Evolutionary conservation across 1,140 invertebrate genomes (phyloP).

Genomic region (Geopemphigus sp.): DNA sequence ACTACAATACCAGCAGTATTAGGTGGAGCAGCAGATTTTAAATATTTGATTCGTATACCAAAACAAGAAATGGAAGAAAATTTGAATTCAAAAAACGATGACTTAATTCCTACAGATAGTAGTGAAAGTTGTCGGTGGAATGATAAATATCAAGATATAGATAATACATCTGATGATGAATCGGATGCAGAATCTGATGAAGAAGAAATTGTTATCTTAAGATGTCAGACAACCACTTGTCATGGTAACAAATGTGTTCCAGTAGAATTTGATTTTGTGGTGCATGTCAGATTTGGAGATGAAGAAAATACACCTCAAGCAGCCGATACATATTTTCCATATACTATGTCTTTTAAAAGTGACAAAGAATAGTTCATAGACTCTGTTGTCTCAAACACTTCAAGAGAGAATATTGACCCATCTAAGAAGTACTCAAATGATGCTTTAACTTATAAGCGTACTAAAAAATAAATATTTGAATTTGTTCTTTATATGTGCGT

Average conservation of each 20-base stretch:
- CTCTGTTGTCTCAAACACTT: neutral
- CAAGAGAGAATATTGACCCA: neutral
- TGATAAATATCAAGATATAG: neutral
- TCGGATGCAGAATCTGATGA: conserved; percentile 10
- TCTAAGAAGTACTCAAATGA: neutral
- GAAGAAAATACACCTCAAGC: conserved; percentile 15
- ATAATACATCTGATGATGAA: neutral
- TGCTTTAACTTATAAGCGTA: too few relatives aligned
- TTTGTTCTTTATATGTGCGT: neutral
- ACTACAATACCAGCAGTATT: neutral
- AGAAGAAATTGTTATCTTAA: conserved; percentile 30
- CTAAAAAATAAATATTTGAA: neutral
- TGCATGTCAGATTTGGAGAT: neutral
- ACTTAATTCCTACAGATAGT: neutral
- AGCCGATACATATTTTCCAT: conserved; percentile 24
- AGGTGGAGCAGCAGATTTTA: conserved; percentile 21
- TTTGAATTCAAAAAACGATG: neutral
- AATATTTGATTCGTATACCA: conserved; percentile 34
- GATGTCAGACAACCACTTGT: conserved; percentile 35
- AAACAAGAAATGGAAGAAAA: conserved; percentile 5
- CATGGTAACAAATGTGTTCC: conserved; percentile 23
- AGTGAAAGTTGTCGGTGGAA: neutral
- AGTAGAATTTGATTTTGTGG: conserved; percentile 35
- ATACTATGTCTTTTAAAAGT: neutral
- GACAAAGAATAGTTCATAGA: neutral